Conservation (phyloP, 1,140 invertebrate genomes). For the Caenorhabditis latens region DNA sequence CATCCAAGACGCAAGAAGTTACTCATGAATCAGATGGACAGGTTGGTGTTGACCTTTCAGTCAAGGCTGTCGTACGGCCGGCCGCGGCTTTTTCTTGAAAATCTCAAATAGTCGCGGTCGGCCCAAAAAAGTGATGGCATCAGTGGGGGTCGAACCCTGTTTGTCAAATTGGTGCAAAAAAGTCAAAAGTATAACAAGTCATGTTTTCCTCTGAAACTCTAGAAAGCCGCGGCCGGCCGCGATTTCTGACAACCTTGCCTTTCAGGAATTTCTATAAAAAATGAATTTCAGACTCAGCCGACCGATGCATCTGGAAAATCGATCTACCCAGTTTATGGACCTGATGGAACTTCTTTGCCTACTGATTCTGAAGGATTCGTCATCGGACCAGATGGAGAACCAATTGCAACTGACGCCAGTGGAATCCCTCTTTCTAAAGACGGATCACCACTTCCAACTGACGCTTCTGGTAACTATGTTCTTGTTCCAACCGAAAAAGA, state of each 20-base stretch:
- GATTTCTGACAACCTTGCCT: no score
- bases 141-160: no score
- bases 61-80: no score
- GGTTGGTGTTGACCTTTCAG: neutral
- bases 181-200: no score
- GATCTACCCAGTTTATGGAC: slow-evolving; percentile 61
- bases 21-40: slow-evolving; percentile 51
- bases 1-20: neutral
- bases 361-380: slow-evolving; percentile 58
- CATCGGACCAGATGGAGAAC: slow-evolving; percentile 60
- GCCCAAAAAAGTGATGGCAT: no score
- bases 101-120: no score
- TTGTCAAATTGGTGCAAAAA: no score
- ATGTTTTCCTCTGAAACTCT: no score
- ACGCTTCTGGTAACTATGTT: slow-evolving; percentile 40
- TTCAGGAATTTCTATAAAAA: no score
- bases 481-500: neutral
- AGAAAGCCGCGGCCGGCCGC: no score
- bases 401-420: slow-evolving; percentile 54
- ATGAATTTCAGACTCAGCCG: slow-evolving; percentile 23
- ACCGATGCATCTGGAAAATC: slow-evolving; percentile 63
- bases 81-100: no score
- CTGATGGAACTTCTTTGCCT: slow-evolving; percentile 61
- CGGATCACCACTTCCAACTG: slow-evolving; percentile 56
- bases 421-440: slow-evolving; percentile 57